Percentiles rank a stretch among this genome's conserved stretches.
Evolutionary conservation across 2,113 vertebrate genomes (phyloP).

Genomic region (Ctenomys sociabilis): DNA sequence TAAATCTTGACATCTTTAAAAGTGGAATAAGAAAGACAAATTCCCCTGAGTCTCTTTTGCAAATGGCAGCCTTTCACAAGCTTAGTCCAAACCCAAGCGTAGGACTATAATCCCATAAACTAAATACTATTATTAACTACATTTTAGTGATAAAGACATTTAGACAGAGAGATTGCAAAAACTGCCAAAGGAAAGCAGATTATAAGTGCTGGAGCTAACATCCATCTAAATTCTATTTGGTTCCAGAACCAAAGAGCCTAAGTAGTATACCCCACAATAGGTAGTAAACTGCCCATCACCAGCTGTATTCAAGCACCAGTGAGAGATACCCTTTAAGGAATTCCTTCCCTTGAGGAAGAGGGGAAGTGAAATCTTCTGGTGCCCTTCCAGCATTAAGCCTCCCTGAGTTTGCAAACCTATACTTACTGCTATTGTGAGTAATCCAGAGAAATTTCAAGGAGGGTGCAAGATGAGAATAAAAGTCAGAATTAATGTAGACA

Average conservation of each 20-base stretch:
- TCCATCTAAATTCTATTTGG: background rate
- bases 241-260: background rate
- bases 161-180: background rate
- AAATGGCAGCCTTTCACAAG: background rate
- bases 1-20: conserved; percentile 24
- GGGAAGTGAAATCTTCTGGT: background rate
- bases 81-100: background rate
- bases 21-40: background rate
- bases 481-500: background rate
- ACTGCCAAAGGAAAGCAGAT: background rate
- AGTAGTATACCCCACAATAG: background rate
- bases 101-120: background rate
- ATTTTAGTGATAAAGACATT: background rate
- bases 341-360: background rate
- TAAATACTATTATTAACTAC: background rate
- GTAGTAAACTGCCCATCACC: background rate
- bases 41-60: background rate
- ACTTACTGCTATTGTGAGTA: background rate
- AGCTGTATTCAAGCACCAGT: background rate
- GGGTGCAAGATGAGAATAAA: background rate
- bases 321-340: background rate
- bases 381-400: background rate
- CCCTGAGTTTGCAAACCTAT: background rate
- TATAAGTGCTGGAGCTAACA: background rate
- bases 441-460: conserved; percentile 1